phyloP scores from a whole-genome alignment of 2,888 invertebrate species.

The Petrolisthes manimaculis region DNA sequence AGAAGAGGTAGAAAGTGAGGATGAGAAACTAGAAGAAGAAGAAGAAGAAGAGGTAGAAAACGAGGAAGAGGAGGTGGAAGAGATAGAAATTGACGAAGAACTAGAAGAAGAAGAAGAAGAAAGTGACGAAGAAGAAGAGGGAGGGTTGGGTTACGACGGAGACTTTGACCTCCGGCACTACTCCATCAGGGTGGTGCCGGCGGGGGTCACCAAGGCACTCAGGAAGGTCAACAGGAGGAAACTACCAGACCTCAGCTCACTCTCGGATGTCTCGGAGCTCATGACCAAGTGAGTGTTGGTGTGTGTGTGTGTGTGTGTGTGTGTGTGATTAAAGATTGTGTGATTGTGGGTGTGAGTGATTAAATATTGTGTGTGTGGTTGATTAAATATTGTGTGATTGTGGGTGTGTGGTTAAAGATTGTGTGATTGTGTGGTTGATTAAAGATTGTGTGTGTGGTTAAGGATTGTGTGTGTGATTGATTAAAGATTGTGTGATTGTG shows the following conservation, averaged over 20 bases:
- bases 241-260: constrained; percentile 88
- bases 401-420: background rate
- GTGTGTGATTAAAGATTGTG: background rate
- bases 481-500: no score
- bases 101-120: background rate
- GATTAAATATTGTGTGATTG: background rate
- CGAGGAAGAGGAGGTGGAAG: no score
- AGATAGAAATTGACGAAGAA: background rate
- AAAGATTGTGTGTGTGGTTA: background rate
- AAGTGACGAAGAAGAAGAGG: background rate
- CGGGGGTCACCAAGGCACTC: constrained; percentile 89
- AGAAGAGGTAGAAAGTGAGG: background rate
- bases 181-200: constrained; percentile 90
- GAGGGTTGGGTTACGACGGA: constrained; percentile 71
- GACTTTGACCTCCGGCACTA: constrained; percentile 94
- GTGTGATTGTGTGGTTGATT: background rate
- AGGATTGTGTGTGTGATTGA: background rate
- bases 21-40: background rate
- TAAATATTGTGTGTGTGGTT: background rate
- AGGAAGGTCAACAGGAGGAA: constrained; percentile 91
- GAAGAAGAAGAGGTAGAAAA: no score
- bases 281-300: constrained; percentile 81
- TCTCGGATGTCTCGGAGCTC: constrained; percentile 88
- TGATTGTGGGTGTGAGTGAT: background rate
- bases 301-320: background rate